These are phyloP conservation scores for Sicus ferrugineus DNA, from an alignment of 2,888 invertebrate species.

Conservation along the genomic window DNA sequence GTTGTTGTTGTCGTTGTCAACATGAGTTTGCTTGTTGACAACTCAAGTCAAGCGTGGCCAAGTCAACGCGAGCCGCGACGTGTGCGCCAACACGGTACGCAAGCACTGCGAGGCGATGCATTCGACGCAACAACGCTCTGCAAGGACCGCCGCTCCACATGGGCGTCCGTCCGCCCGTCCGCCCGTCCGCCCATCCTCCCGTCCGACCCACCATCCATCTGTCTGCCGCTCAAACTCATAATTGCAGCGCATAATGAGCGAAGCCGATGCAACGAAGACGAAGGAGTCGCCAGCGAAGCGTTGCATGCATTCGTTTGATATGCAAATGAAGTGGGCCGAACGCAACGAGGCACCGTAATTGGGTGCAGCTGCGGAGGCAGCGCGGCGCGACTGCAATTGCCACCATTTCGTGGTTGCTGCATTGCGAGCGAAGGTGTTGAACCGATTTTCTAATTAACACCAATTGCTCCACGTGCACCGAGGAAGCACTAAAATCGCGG, in stretches of 20 bases:
- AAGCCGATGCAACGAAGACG: constrained; percentile 24
- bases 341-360: constrained; percentile 41
- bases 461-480: not conserved
- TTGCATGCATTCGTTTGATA: constrained; percentile 54
- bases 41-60: constrained; percentile 36
- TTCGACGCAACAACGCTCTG: constrained; percentile 38
- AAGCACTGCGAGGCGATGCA: constrained; percentile 40
- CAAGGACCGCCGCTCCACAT: constrained; percentile 24
- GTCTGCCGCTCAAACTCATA: constrained; percentile 41
- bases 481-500: too few relatives aligned
- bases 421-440: not conserved
- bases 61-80: constrained; percentile 23
- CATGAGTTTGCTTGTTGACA: constrained; percentile 58
- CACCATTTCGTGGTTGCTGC: constrained; percentile 24
- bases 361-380: constrained; percentile 30
- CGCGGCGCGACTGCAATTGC: constrained; percentile 18
- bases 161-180: not conserved
- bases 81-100: constrained; percentile 1
- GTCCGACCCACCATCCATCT: constrained; percentile 13
- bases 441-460: constrained; percentile 17
- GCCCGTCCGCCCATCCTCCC: not conserved
- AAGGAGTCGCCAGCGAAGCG: constrained; percentile 37
- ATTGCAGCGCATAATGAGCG: constrained; percentile 55
- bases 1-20: constrained; percentile 50
- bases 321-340: constrained; percentile 56